phyloP scores from a whole-genome alignment of 2,888 invertebrate genomes.

The Tetranychus piercei region DNA sequence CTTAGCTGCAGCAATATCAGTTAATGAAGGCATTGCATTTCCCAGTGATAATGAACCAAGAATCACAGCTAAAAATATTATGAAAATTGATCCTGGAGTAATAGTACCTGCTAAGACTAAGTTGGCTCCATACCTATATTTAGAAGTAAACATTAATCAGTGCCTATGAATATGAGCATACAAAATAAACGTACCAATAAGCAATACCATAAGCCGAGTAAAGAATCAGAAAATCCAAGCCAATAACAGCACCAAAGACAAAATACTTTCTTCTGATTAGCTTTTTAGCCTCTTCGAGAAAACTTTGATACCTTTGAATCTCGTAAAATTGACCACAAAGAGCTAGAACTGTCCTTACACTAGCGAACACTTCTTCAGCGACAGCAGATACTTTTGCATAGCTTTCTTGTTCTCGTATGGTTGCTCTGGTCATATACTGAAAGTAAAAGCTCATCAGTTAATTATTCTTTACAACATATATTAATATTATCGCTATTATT shows the following conservation, averaged over 20 bases:
- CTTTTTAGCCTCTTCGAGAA: conserved; percentile 30
- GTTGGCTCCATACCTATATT: conserved; percentile 11
- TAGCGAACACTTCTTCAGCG: conserved; percentile 32
- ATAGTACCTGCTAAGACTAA: conserved; percentile 3
- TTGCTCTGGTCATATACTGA: conserved; percentile 34
- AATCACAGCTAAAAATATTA: conserved; percentile 30
- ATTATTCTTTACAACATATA: conserved; percentile 30
- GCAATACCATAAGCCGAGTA: conserved; percentile 25
- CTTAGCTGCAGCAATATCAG: conserved; percentile 55
- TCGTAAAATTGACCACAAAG: conserved; percentile 32
- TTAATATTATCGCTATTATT: conserved; percentile 23
- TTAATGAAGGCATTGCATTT: conserved; percentile 59
- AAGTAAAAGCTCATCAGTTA: conserved; percentile 30
- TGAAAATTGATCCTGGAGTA: conserved; percentile 12
- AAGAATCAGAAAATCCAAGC: neutral
- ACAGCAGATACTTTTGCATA: conserved; percentile 32
- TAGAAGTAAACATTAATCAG: no score
- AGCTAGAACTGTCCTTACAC: conserved; percentile 31
- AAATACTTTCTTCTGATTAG: neutral
- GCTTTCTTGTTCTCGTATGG: conserved; percentile 33
- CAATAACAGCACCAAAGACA: neutral
- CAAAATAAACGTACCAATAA: conserved; percentile 2
- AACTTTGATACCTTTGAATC: conserved; percentile 27
- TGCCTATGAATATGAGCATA: no score
- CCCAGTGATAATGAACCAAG: conserved; percentile 42